These are phyloP conservation scores for Dynastes hyllus DNA, from an alignment of 2,888 invertebrate species.

Conservation along the genomic window DNA sequence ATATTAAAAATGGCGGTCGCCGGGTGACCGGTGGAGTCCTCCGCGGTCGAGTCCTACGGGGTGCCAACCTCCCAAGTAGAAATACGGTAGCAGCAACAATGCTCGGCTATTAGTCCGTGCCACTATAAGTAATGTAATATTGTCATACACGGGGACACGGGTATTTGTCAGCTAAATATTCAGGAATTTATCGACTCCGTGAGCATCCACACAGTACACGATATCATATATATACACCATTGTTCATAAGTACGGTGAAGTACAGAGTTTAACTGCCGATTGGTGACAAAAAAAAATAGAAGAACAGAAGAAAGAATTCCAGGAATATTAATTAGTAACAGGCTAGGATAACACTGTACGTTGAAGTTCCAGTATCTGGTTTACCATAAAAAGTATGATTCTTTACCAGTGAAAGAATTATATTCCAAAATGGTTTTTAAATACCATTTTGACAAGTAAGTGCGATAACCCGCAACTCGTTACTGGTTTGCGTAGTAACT, in stretches of 20 bases:
- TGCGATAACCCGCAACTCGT: too few species aligned
- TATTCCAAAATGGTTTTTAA: too few species aligned
- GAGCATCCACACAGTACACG: slow-evolving; percentile 19
- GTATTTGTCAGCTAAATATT: slow-evolving; percentile 61
- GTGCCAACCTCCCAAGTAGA: slow-evolving; percentile 68
- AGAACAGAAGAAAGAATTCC: too few species aligned
- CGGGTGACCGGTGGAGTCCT: slow-evolving; percentile 59
- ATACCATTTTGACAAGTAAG: too few species aligned
- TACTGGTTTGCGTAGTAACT: too few species aligned
- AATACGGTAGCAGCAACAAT: slow-evolving; percentile 70
- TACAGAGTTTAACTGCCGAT: too few species aligned
- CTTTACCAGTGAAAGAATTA: too few species aligned
- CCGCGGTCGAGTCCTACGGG: slow-evolving; percentile 62
- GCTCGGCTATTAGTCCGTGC: slow-evolving; percentile 61
- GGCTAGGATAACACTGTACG: too few species aligned
- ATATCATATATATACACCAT: slow-evolving; percentile 16
- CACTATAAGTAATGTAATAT: slow-evolving; percentile 63
- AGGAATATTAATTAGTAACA: too few species aligned
- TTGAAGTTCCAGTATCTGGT: too few species aligned
- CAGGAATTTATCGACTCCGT: slow-evolving; percentile 56
- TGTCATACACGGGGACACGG: slow-evolving; percentile 61
- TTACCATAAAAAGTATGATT: too few species aligned
- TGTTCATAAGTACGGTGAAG: not conserved
- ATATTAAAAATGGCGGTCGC: slow-evolving; percentile 67
- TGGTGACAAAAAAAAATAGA: too few species aligned